phyloP scores from a whole-genome alignment of 2,888 invertebrate species.

The Chrysolina americana region DNA sequence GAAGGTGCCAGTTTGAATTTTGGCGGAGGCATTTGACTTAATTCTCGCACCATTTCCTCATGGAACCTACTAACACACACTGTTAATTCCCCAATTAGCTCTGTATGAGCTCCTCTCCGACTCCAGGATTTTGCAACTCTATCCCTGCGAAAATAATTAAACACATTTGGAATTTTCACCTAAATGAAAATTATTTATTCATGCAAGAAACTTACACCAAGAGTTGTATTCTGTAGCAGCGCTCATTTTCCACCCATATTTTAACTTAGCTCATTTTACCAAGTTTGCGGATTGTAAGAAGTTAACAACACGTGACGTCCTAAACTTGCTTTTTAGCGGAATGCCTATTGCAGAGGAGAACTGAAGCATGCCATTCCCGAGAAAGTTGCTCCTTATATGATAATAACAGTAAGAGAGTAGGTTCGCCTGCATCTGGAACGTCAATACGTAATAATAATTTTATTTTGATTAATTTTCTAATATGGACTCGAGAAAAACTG shows the following conservation, averaged over 20 bases:
- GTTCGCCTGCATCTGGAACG: too few species aligned
- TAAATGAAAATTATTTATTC: constrained; percentile 38
- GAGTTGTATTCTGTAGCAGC: constrained; percentile 31
- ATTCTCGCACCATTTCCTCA: too few species aligned
- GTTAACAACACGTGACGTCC: constrained; percentile 51
- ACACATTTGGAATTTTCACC: constrained; percentile 28
- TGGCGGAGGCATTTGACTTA: too few species aligned
- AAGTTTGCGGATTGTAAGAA: constrained; percentile 47
- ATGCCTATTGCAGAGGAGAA: constrained; percentile 33
- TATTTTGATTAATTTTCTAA: too few species aligned
- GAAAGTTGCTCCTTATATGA: too few species aligned
- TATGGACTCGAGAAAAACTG: too few species aligned
- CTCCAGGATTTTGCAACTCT: neutral
- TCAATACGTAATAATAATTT: too few species aligned
- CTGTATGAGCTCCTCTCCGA: neutral
- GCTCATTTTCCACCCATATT: constrained; percentile 44
- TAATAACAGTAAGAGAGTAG: too few species aligned
- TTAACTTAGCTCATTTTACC: constrained; percentile 46
- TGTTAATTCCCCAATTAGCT: neutral
- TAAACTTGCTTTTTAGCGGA: constrained; percentile 44
- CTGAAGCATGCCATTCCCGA: too few species aligned
- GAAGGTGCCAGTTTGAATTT: too few species aligned
- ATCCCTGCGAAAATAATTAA: constrained; percentile 21
- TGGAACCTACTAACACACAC: neutral
- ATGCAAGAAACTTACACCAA: constrained; percentile 38